A percentile compares a stretch with the other conserved stretches of the same genome.
These are phyloP conservation scores for Piezodorus guildinii DNA, from an alignment of 1,140 invertebrate genomes.

Conservation along the genomic window DNA sequence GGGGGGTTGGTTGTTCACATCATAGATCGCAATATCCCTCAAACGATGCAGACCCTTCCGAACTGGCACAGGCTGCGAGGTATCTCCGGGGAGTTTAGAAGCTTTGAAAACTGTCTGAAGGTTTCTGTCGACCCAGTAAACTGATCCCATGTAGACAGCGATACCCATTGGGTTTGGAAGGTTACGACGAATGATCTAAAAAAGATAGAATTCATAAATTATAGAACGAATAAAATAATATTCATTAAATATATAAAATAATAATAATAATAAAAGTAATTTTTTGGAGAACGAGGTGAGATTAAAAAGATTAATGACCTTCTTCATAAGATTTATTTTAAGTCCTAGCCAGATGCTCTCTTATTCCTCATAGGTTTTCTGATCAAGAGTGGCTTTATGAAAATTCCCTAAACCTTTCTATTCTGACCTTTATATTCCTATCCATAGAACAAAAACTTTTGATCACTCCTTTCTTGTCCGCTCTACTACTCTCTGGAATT, in stretches of 20 bases:
- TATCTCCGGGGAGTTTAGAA: constrained; percentile 62
- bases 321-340: too few species aligned
- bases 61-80: constrained; percentile 43
- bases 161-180: constrained; percentile 92
- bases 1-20: constrained; percentile 70
- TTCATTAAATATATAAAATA: not conserved
- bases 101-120: constrained; percentile 77
- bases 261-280: too few species aligned
- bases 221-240: not conserved
- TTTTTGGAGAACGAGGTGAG: constrained; percentile 16
- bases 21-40: constrained; percentile 82
- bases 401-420: too few species aligned
- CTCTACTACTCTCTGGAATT: too few species aligned
- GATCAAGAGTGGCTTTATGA: too few species aligned
- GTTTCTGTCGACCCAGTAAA: constrained; percentile 96
- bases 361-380: too few species aligned
- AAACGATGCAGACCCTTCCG: constrained; percentile 73
- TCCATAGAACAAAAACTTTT: too few species aligned
- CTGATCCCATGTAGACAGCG: constrained; percentile 65
- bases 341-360: too few species aligned
- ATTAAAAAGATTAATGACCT: too few species aligned
- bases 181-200: constrained; percentile 65
- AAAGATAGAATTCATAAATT: constrained; percentile 22
- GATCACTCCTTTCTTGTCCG: too few species aligned
- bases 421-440: too few species aligned